Evolutionary conservation across 2,797 vertebrate genomes (phyloP).

Genomic region (Platalea minor): DNA sequence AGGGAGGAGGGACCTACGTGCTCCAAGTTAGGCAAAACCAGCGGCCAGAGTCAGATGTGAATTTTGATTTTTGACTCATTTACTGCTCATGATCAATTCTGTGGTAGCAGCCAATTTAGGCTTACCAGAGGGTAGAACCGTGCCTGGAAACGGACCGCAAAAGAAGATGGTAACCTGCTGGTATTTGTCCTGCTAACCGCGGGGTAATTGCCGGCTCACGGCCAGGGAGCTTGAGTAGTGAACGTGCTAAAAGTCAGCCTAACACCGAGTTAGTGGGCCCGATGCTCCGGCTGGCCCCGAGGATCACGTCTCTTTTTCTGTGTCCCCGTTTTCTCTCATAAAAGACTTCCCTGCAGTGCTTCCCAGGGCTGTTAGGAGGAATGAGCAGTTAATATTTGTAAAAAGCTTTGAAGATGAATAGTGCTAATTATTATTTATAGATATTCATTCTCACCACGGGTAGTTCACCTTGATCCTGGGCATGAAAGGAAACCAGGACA

Average conservation of each 20-base stretch:
- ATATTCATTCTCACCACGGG: background rate
- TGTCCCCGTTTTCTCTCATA: background rate
- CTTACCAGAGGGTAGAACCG: background rate
- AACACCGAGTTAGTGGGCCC: background rate
- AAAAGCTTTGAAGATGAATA: constrained; percentile 36
- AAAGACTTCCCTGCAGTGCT: constrained; percentile 3
- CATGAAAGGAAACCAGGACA: constrained; percentile 30
- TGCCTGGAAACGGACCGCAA: background rate
- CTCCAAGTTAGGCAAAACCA: background rate
- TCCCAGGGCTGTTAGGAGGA: constrained; percentile 5
- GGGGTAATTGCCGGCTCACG: background rate
- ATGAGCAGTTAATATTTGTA: background rate
- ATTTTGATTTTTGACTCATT: background rate
- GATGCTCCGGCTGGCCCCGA: background rate
- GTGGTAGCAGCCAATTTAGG: background rate
- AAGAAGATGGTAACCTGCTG: background rate
- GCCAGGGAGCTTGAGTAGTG: background rate
- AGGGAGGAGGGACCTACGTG: background rate
- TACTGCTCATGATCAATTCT: background rate
- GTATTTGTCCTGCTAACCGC: background rate
- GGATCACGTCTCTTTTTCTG: background rate
- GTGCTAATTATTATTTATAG: constrained; percentile 50
- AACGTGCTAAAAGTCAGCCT: background rate
- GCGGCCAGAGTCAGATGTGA: fast-evolving
- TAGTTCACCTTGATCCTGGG: constrained; percentile 26